Percentiles rank a stretch among this genome's conserved stretches.
These are phyloP conservation scores for Bombus haemorrhoidalis DNA, from an alignment of 1,140 invertebrate genomes.

Conservation along the genomic window DNA sequence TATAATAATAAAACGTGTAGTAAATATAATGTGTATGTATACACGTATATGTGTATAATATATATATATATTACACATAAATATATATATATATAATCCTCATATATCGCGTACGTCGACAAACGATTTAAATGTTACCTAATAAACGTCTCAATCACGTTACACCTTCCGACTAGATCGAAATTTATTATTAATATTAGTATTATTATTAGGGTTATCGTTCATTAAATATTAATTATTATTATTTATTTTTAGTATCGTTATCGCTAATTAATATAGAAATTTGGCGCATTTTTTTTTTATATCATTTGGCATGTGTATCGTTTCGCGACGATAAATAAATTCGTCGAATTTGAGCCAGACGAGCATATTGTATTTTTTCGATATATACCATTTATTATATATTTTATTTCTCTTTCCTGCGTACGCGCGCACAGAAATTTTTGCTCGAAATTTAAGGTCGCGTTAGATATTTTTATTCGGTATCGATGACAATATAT, in stretches of 20 bases:
- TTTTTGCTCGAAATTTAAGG: slow-evolving; percentile 2
- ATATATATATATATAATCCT: slow-evolving; percentile 49
- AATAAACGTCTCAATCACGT: slow-evolving; percentile 34
- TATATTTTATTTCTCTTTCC: neutral
- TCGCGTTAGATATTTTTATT: neutral
- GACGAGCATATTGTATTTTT: neutral
- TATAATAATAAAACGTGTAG: slow-evolving; percentile 69
- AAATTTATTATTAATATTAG: slow-evolving; percentile 47
- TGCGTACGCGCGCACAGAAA: neutral
- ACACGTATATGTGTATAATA: slow-evolving; percentile 32
- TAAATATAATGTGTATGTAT: slow-evolving; percentile 64
- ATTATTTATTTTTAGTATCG: slow-evolving; percentile 20
- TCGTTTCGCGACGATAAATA: slow-evolving; percentile 33
- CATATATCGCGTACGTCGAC: slow-evolving; percentile 36
- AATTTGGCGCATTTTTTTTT: slow-evolving; percentile 39
- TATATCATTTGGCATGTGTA: slow-evolving; percentile 21
- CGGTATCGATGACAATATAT: neutral
- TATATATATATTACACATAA: slow-evolving; percentile 33
- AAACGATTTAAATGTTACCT: slow-evolving; percentile 44
- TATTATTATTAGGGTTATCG: slow-evolving; percentile 51
- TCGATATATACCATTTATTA: neutral
- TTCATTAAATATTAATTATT: slow-evolving; percentile 50
- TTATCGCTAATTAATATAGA: slow-evolving; percentile 38
- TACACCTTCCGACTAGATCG: slow-evolving; percentile 29
- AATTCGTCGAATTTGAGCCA: slow-evolving; percentile 40